These are phyloP conservation scores for Oceanites oceanicus DNA, from an alignment of 2,113 vertebrate species.

Conservation along the genomic window DNA sequence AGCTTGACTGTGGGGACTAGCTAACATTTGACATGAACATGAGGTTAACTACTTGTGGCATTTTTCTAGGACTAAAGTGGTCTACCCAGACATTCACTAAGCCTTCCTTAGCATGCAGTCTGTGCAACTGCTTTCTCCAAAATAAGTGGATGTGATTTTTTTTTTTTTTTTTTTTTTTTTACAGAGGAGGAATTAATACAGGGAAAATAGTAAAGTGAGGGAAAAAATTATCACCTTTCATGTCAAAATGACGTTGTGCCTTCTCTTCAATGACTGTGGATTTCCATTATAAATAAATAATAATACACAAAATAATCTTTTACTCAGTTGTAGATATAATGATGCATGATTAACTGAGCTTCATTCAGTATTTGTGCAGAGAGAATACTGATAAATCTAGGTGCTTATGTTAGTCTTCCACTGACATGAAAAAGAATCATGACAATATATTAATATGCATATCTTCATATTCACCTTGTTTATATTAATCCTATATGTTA, in stretches of 20 bases:
- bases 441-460: accelerated
- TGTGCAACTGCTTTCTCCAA: background rate
- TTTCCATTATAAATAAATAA: background rate
- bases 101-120: background rate
- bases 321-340: background rate
- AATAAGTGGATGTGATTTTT: background rate
- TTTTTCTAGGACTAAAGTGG: background rate
- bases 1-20: background rate
- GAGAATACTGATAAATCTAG: background rate
- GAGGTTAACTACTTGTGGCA: constrained; percentile 6
- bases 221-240: background rate
- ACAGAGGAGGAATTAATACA: background rate
- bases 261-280: background rate
- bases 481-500: accelerated
- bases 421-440: background rate
- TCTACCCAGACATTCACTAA: background rate
- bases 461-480: background rate
- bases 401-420: background rate
- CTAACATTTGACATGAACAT: background rate
- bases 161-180: background rate
- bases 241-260: background rate
- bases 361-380: background rate
- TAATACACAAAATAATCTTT: background rate
- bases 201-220: background rate
- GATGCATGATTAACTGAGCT: background rate